Percentiles rank a stretch among this genome's conserved stretches.
These are phyloP conservation scores for Crenichthys baileyi DNA, from an alignment of 2,797 vertebrate species.

Conservation along the genomic window DNA sequence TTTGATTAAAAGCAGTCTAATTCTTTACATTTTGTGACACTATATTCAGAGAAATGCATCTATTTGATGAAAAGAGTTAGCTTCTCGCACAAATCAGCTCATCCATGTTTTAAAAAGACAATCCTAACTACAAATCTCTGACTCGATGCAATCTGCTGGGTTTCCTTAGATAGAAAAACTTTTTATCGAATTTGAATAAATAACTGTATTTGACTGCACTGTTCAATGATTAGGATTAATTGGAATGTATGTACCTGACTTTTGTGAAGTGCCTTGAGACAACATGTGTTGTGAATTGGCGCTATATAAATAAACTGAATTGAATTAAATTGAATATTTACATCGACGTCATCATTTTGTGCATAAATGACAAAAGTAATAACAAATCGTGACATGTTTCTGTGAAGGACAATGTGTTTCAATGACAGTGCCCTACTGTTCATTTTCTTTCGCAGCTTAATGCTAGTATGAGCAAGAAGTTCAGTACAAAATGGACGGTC, in stretches of 20 bases:
- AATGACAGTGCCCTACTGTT: background rate
- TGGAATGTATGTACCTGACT: too few species aligned
- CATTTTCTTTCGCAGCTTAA: constrained; percentile 16
- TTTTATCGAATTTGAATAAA: too few species aligned
- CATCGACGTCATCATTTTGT: constrained; percentile 28
- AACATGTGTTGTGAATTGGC: too few species aligned
- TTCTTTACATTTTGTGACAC: constrained; percentile 23
- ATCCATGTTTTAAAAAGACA: constrained; percentile 24
- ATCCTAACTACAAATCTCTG: constrained; percentile 26
- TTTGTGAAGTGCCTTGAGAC: too few species aligned
- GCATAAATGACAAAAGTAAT: constrained; percentile 1
- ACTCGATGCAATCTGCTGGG: too few species aligned
- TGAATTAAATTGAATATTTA: too few species aligned
- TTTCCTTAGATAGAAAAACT: too few species aligned
- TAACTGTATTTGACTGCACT: too few species aligned
- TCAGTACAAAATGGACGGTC: background rate
- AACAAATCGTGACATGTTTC: constrained; percentile 3
- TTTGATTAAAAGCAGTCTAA: constrained; percentile 38
- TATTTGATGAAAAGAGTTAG: constrained; percentile 16
- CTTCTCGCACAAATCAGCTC: constrained; percentile 26
- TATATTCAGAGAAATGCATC: background rate
- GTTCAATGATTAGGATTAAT: too few species aligned
- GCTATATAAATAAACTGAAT: too few species aligned
- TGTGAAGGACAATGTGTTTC: constrained; percentile 20
- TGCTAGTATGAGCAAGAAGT: constrained; percentile 8